Conservation (phyloP, 1,140 invertebrate species). For the Papilio machaon region DNA sequence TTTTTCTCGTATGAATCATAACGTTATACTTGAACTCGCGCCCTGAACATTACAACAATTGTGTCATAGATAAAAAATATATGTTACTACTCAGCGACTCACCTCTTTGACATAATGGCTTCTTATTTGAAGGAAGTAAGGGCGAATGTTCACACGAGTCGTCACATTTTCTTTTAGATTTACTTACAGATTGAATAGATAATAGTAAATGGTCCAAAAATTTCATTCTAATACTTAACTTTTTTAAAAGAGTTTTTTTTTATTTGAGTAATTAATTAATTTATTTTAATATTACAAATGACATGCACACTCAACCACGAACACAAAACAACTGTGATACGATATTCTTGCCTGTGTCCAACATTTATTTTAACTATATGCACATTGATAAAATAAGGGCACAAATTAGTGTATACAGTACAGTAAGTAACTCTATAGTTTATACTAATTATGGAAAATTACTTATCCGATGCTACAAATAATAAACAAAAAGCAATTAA, state of each 20-base stretch:
- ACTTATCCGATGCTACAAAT: slow-evolving; percentile 42
- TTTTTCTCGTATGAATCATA: neutral
- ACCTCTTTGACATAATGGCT: slow-evolving; percentile 34
- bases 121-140: slow-evolving; percentile 5
- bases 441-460: slow-evolving; percentile 52
- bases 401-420: slow-evolving; percentile 35
- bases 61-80: slow-evolving; percentile 3
- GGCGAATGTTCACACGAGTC: slow-evolving; percentile 21
- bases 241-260: neutral
- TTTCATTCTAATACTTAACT: slow-evolving; percentile 28
- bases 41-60: neutral
- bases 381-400: slow-evolving; percentile 47
- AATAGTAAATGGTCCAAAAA: slow-evolving; percentile 27
- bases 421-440: slow-evolving; percentile 39
- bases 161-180: slow-evolving; percentile 15
- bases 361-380: slow-evolving; percentile 48
- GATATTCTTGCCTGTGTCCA: slow-evolving; percentile 5
- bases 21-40: neutral
- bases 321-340: slow-evolving; percentile 2
- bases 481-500: slow-evolving; percentile 25
- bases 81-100: slow-evolving; percentile 11
- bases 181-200: slow-evolving; percentile 26
- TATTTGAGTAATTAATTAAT: neutral
- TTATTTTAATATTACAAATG: slow-evolving; percentile 2
- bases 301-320: neutral